A percentile compares a stretch with the other conserved stretches of the same genome.
Evolutionary conservation across 2,113 vertebrate species (phyloP).

Genomic region (Nycticebus coucang): DNA sequence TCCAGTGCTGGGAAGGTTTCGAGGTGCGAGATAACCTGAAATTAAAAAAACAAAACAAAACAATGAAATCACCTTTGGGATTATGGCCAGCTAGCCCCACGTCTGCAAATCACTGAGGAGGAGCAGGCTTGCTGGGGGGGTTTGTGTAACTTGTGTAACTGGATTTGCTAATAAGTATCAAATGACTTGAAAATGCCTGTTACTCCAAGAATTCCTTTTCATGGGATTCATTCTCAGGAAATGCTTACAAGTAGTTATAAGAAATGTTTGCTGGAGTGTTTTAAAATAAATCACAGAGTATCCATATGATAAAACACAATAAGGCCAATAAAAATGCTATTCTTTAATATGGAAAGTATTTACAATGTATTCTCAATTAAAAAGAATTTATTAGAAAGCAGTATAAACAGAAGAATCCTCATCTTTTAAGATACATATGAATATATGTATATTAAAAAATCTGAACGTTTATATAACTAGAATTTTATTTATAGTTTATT

Average conservation of each 20-base stretch:
- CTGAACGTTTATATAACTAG: not conserved
- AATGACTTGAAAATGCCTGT: not conserved
- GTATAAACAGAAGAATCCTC: not conserved
- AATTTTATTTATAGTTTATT: not conserved
- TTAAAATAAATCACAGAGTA: conserved; percentile 18
- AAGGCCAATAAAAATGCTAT: not conserved
- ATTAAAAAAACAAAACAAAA: not conserved
- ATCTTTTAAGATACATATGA: not conserved
- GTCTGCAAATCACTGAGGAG: fast-evolving
- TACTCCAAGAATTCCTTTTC: not conserved
- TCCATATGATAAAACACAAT: not conserved
- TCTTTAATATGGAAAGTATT: not conserved
- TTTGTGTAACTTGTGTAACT: not conserved
- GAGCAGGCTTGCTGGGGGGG: fast-evolving
- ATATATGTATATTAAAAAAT: not conserved
- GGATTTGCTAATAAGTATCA: not conserved
- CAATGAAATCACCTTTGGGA: not conserved
- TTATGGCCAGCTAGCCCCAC: not conserved
- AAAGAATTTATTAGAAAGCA: not conserved
- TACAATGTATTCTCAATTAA: not conserved
- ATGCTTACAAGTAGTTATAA: not conserved
- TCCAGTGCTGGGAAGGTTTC: conserved; percentile 95
- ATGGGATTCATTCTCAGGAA: conserved; percentile 23
- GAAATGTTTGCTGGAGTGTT: conserved; percentile 1
- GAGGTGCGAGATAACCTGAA: conserved; percentile 93